Evolutionary conservation across 2,888 invertebrate species (phyloP).

Genomic region (Cryptus armator): DNA sequence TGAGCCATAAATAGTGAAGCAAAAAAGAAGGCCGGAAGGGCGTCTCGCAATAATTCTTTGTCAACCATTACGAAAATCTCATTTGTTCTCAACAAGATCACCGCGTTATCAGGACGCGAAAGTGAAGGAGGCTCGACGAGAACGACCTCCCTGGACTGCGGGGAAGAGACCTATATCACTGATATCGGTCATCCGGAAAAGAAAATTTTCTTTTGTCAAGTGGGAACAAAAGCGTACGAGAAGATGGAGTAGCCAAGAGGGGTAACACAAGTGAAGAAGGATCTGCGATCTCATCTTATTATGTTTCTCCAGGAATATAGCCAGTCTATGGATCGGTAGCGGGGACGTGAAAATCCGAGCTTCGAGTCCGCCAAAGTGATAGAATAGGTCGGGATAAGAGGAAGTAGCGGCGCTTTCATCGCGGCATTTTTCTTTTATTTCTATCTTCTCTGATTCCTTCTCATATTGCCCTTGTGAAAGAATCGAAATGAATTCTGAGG

Average conservation of each 20-base stretch:
- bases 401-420: constrained; percentile 39
- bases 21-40: background rate
- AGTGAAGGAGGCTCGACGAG: too few species aligned
- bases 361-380: constrained; percentile 22
- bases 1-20: background rate
- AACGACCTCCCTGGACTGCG: background rate
- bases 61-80: too few species aligned
- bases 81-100: too few species aligned
- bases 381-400: constrained; percentile 21
- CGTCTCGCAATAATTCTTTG: constrained; percentile 2
- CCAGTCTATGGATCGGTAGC: constrained; percentile 22
- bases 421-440: constrained; percentile 5
- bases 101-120: too few species aligned
- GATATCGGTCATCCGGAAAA: constrained; percentile 67
- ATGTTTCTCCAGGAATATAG: constrained; percentile 46
- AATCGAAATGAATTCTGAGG: constrained; percentile 35
- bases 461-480: constrained; percentile 38
- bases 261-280: constrained; percentile 38
- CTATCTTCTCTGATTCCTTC: constrained; percentile 26
- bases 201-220: constrained; percentile 64
- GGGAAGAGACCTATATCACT: constrained; percentile 48
- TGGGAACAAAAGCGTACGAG: constrained; percentile 48
- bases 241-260: constrained; percentile 31
- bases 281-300: constrained; percentile 63
- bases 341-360: background rate